Evolutionary conservation across 2,113 vertebrate species (phyloP).

Genomic region (Mus pahari): DNA sequence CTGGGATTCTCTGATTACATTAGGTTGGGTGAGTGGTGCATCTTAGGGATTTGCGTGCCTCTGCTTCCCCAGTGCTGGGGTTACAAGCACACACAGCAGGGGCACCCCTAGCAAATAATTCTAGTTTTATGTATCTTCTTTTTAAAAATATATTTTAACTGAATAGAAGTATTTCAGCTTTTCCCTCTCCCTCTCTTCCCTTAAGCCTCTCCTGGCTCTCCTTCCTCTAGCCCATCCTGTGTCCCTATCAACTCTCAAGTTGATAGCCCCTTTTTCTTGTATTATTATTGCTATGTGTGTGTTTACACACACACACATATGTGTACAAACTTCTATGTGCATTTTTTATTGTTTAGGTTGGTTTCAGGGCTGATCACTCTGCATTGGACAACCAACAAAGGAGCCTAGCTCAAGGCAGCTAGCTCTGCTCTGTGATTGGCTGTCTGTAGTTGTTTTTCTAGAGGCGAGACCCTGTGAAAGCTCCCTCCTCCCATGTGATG

Average conservation of each 20-base stretch:
- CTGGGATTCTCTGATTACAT: not conserved
- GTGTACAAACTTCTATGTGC: not conserved
- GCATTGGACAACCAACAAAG: not conserved
- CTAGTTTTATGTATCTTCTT: not conserved
- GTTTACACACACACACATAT: rapidly evolving
- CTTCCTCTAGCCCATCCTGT: not conserved
- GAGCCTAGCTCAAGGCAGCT: too few relatives aligned
- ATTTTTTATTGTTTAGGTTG: not conserved
- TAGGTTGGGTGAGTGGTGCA: too few relatives aligned
- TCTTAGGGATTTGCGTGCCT: not conserved
- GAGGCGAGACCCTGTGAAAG: not conserved
- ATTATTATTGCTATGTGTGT: not conserved
- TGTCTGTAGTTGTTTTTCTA: not conserved
- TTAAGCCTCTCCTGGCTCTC: too few relatives aligned
- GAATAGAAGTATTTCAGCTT: not conserved
- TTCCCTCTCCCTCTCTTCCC: not conserved
- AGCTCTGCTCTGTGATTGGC: too few relatives aligned
- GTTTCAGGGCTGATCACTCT: not conserved
- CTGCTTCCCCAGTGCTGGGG: not conserved
- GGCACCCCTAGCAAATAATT: not conserved
- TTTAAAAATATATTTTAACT: not conserved
- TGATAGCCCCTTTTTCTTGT: not conserved
- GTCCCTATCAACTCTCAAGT: not conserved
- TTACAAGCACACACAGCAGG: not conserved
- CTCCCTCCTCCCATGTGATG: not conserved